These are phyloP conservation scores for Papilio helenus DNA, from an alignment of 1,140 invertebrate genomes.

Conservation along the genomic window DNA sequence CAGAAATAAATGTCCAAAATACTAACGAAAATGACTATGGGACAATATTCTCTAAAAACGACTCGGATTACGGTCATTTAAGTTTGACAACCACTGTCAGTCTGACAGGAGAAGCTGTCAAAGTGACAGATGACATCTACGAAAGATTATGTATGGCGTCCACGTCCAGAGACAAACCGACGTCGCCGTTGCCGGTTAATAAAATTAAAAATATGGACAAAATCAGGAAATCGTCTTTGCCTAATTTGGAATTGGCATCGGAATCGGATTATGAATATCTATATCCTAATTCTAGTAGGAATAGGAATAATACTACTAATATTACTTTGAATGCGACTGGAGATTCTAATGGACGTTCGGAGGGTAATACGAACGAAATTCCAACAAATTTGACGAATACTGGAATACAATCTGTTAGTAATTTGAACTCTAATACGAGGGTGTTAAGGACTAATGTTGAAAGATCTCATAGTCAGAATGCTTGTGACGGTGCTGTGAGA, in stretches of 20 bases:
- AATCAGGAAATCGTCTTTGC: slow-evolving; percentile 67
- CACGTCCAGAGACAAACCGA: slow-evolving; percentile 54
- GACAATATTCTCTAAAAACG: slow-evolving; percentile 56
- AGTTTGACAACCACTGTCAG: slow-evolving; percentile 73
- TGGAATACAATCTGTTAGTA: slow-evolving; percentile 33
- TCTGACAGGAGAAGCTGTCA: slow-evolving; percentile 44
- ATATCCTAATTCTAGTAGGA: slow-evolving; percentile 59
- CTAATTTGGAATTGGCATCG: slow-evolving; percentile 60
- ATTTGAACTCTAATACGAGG: slow-evolving; percentile 50
- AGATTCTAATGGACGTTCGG: slow-evolving; percentile 23
- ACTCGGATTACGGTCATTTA: slow-evolving; percentile 69
- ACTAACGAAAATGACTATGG: slow-evolving; percentile 56
- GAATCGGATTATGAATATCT: slow-evolving; percentile 70
- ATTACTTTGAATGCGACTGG: slow-evolving; percentile 33
- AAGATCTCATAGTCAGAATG: slow-evolving; percentile 70
- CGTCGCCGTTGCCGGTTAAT: slow-evolving; percentile 54
- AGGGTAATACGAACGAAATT: slow-evolving; percentile 42
- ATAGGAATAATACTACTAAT: slow-evolving; percentile 41
- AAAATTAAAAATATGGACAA: slow-evolving; percentile 60
- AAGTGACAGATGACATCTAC: slow-evolving; percentile 56
- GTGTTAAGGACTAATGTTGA: slow-evolving; percentile 60
- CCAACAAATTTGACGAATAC: slow-evolving; percentile 27
- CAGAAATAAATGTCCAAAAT: slow-evolving; percentile 53
- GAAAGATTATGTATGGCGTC: slow-evolving; percentile 73
- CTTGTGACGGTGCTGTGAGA: slow-evolving; percentile 58